A percentile compares a stretch with the other conserved stretches of the same genome.
Conservation (phyloP, 2,888 invertebrate species). For the Mesochorus sp. region DNA sequence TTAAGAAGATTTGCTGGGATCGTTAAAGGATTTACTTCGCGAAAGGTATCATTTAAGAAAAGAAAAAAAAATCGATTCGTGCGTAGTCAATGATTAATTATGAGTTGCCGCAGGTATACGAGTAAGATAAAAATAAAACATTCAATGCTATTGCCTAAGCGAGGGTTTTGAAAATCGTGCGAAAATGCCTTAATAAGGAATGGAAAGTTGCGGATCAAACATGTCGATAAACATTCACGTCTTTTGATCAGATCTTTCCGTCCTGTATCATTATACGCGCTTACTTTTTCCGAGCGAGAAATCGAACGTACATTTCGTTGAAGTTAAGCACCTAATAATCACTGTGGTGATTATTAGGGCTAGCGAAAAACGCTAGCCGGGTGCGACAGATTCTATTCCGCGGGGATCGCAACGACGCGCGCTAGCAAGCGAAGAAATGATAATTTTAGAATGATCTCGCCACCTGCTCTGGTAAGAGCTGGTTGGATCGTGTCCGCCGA, state of each 20-base stretch:
- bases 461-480: constrained; percentile 50
- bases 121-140: background rate
- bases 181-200: too few species aligned
- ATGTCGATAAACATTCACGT: too few species aligned
- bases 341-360: constrained; percentile 44
- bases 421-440: constrained; percentile 31
- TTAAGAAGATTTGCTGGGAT: background rate
- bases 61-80: background rate
- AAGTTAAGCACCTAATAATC: too few species aligned
- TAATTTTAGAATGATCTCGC: constrained; percentile 60
- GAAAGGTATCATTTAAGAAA: background rate
- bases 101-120: background rate
- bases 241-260: too few species aligned
- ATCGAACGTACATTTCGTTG: too few species aligned
- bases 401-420: constrained; percentile 1
- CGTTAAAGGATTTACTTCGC: background rate
- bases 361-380: constrained; percentile 38
- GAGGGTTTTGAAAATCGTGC: too few species aligned
- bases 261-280: too few species aligned
- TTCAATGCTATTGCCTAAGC: background rate
- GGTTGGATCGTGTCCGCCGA: constrained; percentile 27
- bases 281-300: too few species aligned
- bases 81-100: background rate
- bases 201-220: too few species aligned
- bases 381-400: background rate